Evolutionary conservation across 2,888 invertebrate genomes (phyloP).

Genomic region (Epicampocera succincta): DNA sequence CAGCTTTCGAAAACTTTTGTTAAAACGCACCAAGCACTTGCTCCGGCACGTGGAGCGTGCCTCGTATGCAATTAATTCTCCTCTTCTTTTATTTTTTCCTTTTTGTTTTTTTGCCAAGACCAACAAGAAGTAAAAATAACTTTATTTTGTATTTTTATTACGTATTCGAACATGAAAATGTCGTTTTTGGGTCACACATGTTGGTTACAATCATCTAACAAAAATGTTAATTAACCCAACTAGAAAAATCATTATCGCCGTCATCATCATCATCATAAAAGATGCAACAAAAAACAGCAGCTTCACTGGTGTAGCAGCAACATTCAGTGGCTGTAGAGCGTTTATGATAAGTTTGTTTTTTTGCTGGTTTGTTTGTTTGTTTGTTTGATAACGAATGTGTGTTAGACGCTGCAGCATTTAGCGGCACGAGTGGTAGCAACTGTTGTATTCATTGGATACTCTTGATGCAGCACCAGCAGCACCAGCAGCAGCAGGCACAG

Average conservation of each 20-base stretch:
- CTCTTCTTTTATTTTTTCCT: no score
- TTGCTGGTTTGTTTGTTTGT: no score
- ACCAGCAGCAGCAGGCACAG: no score
- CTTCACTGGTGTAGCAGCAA: not conserved
- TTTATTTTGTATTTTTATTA: conserved; percentile 20
- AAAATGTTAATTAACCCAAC: conserved; percentile 68
- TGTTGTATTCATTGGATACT: conserved; percentile 39
- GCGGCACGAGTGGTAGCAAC: conserved; percentile 47
- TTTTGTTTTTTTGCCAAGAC: conserved; percentile 6
- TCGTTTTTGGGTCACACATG: conserved; percentile 66
- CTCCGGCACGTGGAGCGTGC: conserved; percentile 20
- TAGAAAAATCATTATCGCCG: conserved; percentile 59
- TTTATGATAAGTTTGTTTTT: conserved; percentile 42
- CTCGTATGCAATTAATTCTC: conserved; percentile 25
- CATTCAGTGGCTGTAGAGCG: not conserved
- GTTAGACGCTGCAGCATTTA: conserved; percentile 34
- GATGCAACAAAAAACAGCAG: not conserved
- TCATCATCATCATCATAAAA: conserved; percentile 32
- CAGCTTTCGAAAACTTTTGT: not conserved
- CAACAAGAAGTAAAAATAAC: conserved; percentile 17
- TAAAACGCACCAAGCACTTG: conserved; percentile 29
- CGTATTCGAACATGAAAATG: conserved; percentile 37
- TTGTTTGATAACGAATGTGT: conserved; percentile 49
- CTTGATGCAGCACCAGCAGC: conserved; percentile 20
- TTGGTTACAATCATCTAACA: conserved; percentile 64